Conservation (phyloP, 2,113 vertebrate genomes). For the Rhabdornis inornatus region DNA sequence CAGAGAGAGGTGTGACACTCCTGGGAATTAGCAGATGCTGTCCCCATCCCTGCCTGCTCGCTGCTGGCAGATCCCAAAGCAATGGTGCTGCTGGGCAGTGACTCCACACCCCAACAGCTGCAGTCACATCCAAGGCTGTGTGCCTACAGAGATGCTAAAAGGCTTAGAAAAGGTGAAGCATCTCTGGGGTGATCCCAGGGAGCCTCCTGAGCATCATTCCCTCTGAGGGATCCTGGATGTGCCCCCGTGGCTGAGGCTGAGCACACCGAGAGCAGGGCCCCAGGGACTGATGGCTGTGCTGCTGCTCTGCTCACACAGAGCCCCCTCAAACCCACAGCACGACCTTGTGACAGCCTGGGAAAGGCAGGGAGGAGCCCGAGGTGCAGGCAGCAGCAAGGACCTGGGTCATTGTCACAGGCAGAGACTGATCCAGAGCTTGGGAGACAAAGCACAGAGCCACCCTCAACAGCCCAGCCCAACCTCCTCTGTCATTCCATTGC, state of each 20-base stretch:
- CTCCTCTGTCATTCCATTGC: background rate
- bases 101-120: background rate
- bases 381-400: background rate
- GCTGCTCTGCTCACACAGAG: background rate
- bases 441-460: background rate
- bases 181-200: background rate
- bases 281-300: rapidly evolving
- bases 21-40: background rate
- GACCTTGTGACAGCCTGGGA: background rate
- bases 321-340: rapidly evolving
- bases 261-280: rapidly evolving
- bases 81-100: background rate
- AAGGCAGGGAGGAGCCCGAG: background rate
- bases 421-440: background rate
- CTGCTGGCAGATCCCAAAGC: background rate
- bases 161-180: background rate
- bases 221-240: background rate
- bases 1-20: background rate
- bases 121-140: background rate
- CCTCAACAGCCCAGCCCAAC: background rate
- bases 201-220: background rate
- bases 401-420: background rate
- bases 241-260: background rate
- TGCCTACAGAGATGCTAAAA: background rate
- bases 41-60: background rate